Conservation (phyloP, 2,888 invertebrate species). For the Junonia oenone region DNA sequence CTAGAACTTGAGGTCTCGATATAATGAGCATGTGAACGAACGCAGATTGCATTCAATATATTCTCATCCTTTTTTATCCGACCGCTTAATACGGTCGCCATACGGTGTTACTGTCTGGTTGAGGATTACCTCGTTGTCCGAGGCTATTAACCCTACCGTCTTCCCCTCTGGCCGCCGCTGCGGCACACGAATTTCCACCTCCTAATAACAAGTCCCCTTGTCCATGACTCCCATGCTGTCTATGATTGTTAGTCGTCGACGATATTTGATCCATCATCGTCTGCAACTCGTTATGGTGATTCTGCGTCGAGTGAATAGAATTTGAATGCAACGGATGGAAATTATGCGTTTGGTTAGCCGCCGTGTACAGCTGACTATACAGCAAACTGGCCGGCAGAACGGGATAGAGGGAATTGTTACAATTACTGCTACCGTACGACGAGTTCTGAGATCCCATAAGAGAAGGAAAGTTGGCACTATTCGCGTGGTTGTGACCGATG, state of each 20-base stretch:
- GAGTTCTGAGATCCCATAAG: conserved; percentile 81
- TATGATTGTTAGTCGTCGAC: conserved; percentile 81
- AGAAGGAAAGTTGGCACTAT: conserved; percentile 83
- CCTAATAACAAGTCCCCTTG: conserved; percentile 73
- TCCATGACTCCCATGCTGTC: conserved; percentile 64
- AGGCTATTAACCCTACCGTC: conserved; percentile 78
- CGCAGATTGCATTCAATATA: background rate
- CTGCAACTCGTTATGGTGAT: conserved; percentile 84
- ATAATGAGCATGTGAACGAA: background rate
- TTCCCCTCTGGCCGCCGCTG: conserved; percentile 77
- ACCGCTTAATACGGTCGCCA: conserved; percentile 86
- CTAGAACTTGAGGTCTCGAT: conserved; percentile 5
- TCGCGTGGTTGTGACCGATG: conserved; percentile 79
- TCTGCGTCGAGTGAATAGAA: conserved; percentile 81
- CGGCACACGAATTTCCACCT: conserved; percentile 78
- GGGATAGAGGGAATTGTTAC: conserved; percentile 86
- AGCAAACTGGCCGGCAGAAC: conserved; percentile 89
- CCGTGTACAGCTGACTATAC: conserved; percentile 90
- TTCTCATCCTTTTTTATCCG: background rate
- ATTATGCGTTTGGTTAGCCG: conserved; percentile 86
- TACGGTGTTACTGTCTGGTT: conserved; percentile 83
- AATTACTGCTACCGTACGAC: conserved; percentile 81
- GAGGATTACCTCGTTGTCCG: conserved; percentile 80
- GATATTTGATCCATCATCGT: conserved; percentile 88
- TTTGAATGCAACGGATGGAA: conserved; percentile 85